These are phyloP conservation scores for Cylindroiulus punctatus DNA, from an alignment of 2,888 invertebrate species.

Conservation along the genomic window DNA sequence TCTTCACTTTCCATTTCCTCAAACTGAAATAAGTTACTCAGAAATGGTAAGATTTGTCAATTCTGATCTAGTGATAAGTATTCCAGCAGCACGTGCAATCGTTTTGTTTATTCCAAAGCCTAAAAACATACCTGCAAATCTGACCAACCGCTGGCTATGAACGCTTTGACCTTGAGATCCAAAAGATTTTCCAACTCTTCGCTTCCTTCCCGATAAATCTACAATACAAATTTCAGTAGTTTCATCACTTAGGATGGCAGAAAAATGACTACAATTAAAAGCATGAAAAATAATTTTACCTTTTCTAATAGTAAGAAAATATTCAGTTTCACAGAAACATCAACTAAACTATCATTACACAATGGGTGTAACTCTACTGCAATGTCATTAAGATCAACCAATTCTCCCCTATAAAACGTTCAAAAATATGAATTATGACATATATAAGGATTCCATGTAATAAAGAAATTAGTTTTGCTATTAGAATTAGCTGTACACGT, in stretches of 20 bases:
- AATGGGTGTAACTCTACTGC: constrained; percentile 52
- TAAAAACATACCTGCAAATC: constrained; percentile 53
- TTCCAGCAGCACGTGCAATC: background rate
- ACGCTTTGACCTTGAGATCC: constrained; percentile 38
- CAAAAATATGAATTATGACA: background rate
- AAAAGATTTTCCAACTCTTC: constrained; percentile 42
- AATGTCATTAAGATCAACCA: constrained; percentile 53
- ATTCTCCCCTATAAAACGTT: constrained; percentile 52
- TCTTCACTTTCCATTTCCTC: constrained; percentile 52
- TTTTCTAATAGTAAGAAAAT: constrained; percentile 53
- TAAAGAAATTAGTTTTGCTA: background rate
- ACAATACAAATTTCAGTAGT: background rate
- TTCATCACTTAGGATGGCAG: background rate
- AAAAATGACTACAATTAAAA: background rate
- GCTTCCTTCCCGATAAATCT: constrained; percentile 51
- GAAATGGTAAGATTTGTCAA: background rate
- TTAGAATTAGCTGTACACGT: background rate
- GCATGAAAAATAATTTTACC: background rate
- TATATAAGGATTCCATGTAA: background rate
- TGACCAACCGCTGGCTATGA: constrained; percentile 55
- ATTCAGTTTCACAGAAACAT: constrained; percentile 44
- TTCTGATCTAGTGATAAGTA: background rate
- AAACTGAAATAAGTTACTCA: background rate
- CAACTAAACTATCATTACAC: constrained; percentile 50
- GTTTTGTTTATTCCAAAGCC: no score